Base-by-base conservation (phyloP, 2,888 invertebrate genomes). In the Synanthedon andrenaeformis region DNA sequence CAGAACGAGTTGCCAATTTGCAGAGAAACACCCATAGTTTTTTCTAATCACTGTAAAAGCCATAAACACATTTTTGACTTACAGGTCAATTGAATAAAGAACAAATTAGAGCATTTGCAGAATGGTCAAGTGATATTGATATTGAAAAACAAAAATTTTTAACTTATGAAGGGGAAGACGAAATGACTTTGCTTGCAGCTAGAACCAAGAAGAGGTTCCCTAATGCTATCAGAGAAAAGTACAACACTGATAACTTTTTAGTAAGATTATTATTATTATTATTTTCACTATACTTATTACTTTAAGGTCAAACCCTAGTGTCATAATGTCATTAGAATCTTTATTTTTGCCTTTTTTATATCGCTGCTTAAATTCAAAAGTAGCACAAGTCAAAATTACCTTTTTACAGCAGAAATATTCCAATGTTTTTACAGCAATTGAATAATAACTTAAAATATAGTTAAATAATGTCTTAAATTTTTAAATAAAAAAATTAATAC, bases 121-220 rank as follows among this genome's bases (percentile, higher is more conserved):
- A 87, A 23, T 95, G 95, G 95, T 76, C 79, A 49, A 75, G 82
- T 52, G 72, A 79, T 52, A 70, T 92, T 12, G 76, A 87, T 35
- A 61, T 74, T 10, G 78, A 88, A 0, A 80, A 91, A 56, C 89
- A 90, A 50, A 93, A 92, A 68, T 80, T 79, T 59, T 74, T 96
- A 50, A 89, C 92, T 0, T 76, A 85, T n/a, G 94, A 94, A 73
- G 95, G 95, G 0, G 91, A 92, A 68, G 90, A 91, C 68, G 95
- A 96, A 78, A 90, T 94, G 86, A 76, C 91, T 41, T 84, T 91
- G 53, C 76, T 95, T 19, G 95, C 92, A 12, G 91, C 92, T 70
- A 88, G 95, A 64, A 92, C 92, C 88, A 92, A 93, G 62, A 88
- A 89, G 13, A 87, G 94, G 62, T 94, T 93, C 71, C 92, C 93